Conservation (phyloP, 2,888 invertebrate species). For the Amphipoea oculea region DNA sequence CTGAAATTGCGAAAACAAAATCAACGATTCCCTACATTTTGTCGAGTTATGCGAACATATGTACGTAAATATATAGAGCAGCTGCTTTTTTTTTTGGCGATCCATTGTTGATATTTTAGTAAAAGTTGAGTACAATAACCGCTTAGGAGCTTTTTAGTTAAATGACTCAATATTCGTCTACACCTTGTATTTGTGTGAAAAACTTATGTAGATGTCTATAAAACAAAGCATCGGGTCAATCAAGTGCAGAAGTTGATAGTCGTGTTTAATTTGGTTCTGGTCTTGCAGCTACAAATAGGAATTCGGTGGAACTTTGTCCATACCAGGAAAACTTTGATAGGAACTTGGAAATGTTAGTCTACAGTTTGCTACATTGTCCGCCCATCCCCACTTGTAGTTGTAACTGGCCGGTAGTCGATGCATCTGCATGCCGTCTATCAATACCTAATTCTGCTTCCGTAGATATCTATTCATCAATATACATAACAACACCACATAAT, state of each 20-base stretch:
- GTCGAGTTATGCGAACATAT: not conserved
- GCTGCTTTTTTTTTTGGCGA: not conserved
- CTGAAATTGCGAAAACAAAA: not conserved
- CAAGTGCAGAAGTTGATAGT: conserved; percentile 33
- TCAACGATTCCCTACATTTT: not conserved
- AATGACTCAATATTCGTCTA: not conserved
- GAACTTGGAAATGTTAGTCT: conserved; percentile 60
- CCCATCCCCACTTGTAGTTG: conserved; percentile 27
- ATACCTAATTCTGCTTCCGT: not conserved
- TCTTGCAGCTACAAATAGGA: conserved; percentile 46
- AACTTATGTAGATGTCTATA: too few relatives aligned
- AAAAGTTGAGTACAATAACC: not conserved
- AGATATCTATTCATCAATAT: not conserved
- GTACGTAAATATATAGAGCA: not conserved
- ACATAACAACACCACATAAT: not conserved
- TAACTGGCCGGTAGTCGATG: conserved; percentile 6
- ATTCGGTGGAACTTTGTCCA: conserved; percentile 54
- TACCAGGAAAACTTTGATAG: conserved; percentile 60
- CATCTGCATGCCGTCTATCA: conserved; percentile 27
- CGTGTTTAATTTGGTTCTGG: conserved; percentile 51
- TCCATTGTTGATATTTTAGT: not conserved
- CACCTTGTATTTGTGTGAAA: too few relatives aligned
- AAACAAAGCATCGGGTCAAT: conserved; percentile 16
- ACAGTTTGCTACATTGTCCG: conserved; percentile 54
- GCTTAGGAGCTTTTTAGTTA: not conserved